A percentile compares a stretch with the other conserved stretches of the same genome.
Evolutionary conservation across 2,888 invertebrate genomes (phyloP).

Genomic region (Creontiades dilutus): DNA sequence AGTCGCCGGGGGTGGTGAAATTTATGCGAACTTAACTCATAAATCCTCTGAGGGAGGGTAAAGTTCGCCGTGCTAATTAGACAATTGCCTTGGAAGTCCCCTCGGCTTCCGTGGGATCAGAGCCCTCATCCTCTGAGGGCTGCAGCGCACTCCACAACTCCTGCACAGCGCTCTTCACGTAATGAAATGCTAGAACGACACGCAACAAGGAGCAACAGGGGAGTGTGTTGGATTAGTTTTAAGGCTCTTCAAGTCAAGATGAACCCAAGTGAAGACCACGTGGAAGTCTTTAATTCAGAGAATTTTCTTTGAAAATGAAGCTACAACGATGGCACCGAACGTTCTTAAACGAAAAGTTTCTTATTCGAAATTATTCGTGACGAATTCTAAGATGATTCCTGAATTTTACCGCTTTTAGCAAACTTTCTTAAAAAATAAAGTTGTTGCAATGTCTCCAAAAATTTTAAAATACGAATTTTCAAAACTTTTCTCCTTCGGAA

Average conservation of each 20-base stretch:
- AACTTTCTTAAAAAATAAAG: too few species aligned
- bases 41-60: conserved; percentile 33
- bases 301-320: too few species aligned
- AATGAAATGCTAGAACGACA: not conserved
- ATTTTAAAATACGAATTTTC: too few species aligned
- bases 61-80: conserved; percentile 47
- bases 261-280: not conserved
- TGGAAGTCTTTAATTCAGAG: too few species aligned
- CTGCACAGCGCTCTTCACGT: not conserved
- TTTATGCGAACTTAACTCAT: conserved; percentile 35
- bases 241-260: not conserved
- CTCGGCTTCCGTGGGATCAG: not conserved
- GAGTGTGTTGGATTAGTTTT: not conserved
- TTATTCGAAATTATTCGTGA: too few species aligned
- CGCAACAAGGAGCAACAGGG: not conserved
- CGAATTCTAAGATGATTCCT: too few species aligned
- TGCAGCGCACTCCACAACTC: not conserved
- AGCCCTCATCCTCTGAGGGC: not conserved
- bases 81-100: conserved; percentile 33
- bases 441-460: too few species aligned
- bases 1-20: conserved; percentile 32
- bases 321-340: too few species aligned
- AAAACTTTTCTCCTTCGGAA: too few species aligned
- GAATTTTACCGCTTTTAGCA: too few species aligned
- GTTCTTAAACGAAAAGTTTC: too few species aligned